Evolutionary conservation across 2,888 invertebrate species (phyloP).

Genomic region (Apomyelois bistriatella): DNA sequence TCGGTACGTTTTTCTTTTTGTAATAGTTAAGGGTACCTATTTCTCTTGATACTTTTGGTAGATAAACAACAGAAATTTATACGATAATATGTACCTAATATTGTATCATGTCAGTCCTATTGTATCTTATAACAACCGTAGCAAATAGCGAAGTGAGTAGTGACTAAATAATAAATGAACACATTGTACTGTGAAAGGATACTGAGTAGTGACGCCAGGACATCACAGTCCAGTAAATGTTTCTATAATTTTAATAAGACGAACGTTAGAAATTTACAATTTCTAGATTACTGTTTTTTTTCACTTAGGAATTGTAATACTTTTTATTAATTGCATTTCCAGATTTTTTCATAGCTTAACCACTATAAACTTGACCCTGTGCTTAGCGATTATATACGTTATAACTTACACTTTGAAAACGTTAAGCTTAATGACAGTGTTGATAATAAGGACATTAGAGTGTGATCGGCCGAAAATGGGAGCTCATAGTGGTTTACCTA

Average conservation of each 20-base stretch:
- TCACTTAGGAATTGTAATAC: too few species aligned
- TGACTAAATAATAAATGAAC: slow-evolving; percentile 35
- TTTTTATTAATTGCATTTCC: too few species aligned
- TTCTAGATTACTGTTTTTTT: background rate
- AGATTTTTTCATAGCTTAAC: too few species aligned
- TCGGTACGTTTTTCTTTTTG: too few species aligned
- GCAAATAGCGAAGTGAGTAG: slow-evolving; percentile 34
- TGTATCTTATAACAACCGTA: slow-evolving; percentile 15
- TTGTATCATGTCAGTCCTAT: slow-evolving; percentile 14
- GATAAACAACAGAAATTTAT: background rate
- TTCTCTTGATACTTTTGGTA: background rate
- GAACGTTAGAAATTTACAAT: background rate
- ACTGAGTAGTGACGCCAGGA: slow-evolving; percentile 11
- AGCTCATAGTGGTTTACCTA: too few species aligned
- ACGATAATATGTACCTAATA: background rate
- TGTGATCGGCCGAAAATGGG: too few species aligned
- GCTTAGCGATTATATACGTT: too few species aligned
- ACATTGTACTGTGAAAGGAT: slow-evolving; percentile 35
- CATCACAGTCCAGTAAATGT: background rate
- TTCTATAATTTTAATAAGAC: slow-evolving; percentile 1
- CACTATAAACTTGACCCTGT: too few species aligned
- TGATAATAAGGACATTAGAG: too few species aligned
- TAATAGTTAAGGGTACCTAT: too few species aligned
- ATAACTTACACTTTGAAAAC: too few species aligned
- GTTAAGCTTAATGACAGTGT: too few species aligned